Percentiles rank a stretch among this genome's conserved stretches.
phyloP scores from a whole-genome alignment of 2,113 vertebrate species.

The Cricetomys ansorgei region DNA sequence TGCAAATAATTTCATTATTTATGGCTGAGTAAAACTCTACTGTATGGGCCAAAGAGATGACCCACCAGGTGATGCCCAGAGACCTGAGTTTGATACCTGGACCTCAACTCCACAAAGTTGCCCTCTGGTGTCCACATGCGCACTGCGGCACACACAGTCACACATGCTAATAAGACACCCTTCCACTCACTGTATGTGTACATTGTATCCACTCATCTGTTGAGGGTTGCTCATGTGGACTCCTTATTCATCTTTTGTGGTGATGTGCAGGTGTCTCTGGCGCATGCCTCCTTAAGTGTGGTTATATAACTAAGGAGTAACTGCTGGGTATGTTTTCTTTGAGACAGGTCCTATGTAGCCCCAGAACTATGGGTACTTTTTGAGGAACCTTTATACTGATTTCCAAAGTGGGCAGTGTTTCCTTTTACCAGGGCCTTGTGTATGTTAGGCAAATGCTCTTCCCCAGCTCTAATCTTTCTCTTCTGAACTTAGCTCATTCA shows the following conservation, averaged over 20 bases:
- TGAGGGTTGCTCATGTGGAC: no score
- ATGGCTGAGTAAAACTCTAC: background rate
- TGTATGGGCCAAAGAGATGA: background rate
- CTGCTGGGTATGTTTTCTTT: background rate
- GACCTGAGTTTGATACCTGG: background rate
- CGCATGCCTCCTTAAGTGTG: background rate
- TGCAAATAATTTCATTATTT: background rate
- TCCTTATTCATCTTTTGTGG: background rate
- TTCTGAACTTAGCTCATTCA: background rate
- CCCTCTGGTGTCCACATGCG: background rate
- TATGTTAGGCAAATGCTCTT: background rate
- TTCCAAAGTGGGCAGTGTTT: background rate
- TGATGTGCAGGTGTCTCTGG: background rate
- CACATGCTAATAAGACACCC: background rate
- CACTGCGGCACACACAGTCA: background rate
- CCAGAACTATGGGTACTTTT: background rate
- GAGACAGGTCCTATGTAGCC: background rate
- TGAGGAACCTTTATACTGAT: background rate
- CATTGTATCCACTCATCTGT: background rate
- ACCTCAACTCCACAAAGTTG: background rate
- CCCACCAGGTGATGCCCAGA: background rate
- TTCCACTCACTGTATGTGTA: background rate
- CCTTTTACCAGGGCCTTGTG: background rate
- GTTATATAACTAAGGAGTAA: background rate
- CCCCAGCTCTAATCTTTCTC: background rate